Evolutionary conservation across 1,140 invertebrate genomes (phyloP), one percentile per base, ranked within the genome.

Genomic region (Drosophila watanabei): DNA sequence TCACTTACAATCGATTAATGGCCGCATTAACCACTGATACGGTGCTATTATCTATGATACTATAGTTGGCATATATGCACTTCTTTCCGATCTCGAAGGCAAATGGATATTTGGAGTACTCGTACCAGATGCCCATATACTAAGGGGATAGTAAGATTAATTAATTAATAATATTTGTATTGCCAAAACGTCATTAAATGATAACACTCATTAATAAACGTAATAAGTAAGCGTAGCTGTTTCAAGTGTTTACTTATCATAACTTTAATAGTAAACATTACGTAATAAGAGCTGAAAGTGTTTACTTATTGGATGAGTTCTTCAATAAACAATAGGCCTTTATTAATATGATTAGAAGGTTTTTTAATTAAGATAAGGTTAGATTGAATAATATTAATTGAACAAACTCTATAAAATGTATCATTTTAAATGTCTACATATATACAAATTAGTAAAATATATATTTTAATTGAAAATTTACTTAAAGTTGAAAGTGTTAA

Each of bases 71-170:
- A 11, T 95, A 95, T 4, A 96, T 95, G 84, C 97, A 98, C 91
- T 96, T 96, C 24, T 96, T 96, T 3, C 95, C 96, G 39, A 96
- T 94, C 91, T 97, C 96, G 88, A 97, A 97, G 8, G 95, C 82
- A 5, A 96, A 95, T 78, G 96, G 97, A 91, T 97, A 97, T 75
- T 96, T 95, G 82, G 97, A 95, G 13, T 95, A 94, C 94, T 97
- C 96, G 82, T 96, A 97, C 97, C 97, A 97, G 79, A 95, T 95
- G 5, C 97, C 97, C 78, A 96, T 82, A 87, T 97, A 97, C 91
- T 92, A 33, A 6, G 66, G 62, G 5, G 20, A n/a, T 6, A 28
- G 20, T 0, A 0, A 37, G 6, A 32, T 16, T 0, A 30, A 41
- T 18, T n/a, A 68, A 69, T 24, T 8, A 51, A 59, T 3, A 32